phyloP scores from a whole-genome alignment of 1,140 invertebrate genomes.

The Drosophila erecta region DNA sequence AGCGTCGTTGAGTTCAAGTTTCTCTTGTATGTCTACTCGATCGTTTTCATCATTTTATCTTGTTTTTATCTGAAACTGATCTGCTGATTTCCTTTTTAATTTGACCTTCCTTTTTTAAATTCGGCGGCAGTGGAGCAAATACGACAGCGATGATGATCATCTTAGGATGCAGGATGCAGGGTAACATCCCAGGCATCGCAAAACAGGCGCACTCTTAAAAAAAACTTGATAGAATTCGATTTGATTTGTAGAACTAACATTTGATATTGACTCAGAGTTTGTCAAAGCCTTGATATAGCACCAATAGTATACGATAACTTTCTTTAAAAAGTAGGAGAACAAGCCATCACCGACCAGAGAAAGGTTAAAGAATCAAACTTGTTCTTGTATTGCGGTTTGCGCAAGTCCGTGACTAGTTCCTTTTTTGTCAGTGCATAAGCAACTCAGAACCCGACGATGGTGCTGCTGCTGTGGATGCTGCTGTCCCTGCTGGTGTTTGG shows the following conservation, averaged over 20 bases:
- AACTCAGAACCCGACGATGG: slow-evolving; percentile 28
- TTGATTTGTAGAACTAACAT: no score
- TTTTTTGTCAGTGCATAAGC: neutral
- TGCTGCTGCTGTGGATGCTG: slow-evolving; percentile 1
- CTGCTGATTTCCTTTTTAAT: slow-evolving; percentile 11
- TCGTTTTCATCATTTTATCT: no score
- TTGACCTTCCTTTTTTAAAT: slow-evolving; percentile 57
- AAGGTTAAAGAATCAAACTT: no score
- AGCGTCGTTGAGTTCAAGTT: no score
- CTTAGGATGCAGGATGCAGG: slow-evolving; percentile 79
- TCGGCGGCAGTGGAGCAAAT: slow-evolving; percentile 73
- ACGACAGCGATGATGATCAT: slow-evolving; percentile 82
- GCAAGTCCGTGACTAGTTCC: neutral
- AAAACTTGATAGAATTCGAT: neutral
- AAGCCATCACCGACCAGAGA: no score
- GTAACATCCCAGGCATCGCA: slow-evolving; percentile 10
- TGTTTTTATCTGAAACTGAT: neutral
- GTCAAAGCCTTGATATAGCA: no score
- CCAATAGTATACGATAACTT: no score
- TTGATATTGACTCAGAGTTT: no score
- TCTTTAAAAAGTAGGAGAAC: no score
- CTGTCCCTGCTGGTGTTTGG: slow-evolving; percentile 64
- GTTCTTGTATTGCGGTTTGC: no score
- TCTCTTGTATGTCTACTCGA: no score
- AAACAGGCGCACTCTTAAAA: neutral